Conservation (phyloP, 2,113 vertebrate genomes). For the Urocolius indicus region DNA sequence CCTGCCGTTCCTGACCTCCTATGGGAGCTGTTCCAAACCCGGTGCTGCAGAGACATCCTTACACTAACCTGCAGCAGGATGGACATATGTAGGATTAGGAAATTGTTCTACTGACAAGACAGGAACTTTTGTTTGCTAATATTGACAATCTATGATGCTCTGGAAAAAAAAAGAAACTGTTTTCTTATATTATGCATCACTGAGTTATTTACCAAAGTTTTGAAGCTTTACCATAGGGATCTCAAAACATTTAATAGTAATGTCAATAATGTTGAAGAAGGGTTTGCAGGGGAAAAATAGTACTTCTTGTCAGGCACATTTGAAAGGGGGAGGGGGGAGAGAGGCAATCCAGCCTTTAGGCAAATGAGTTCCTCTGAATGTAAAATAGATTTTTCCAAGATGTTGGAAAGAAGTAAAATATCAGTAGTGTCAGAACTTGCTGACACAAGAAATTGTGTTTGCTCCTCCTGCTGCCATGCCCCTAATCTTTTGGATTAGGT, state of each 20-base stretch:
- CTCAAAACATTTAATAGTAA: background rate
- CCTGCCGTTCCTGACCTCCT: background rate
- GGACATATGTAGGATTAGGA: background rate
- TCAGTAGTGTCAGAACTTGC: background rate
- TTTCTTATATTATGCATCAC: background rate
- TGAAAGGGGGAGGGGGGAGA: background rate
- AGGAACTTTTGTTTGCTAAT: background rate
- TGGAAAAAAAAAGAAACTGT: background rate
- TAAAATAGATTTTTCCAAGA: background rate
- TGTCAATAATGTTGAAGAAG: background rate
- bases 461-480: background rate
- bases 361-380: background rate
- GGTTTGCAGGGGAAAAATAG: background rate
- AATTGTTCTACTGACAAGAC: background rate
- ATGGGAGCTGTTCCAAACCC: slow-evolving; percentile 41
- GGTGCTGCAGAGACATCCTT: background rate
- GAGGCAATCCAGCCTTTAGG: background rate
- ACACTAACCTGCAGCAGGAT: background rate
- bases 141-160: accelerated
- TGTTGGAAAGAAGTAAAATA: background rate
- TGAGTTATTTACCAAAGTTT: background rate
- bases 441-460: background rate
- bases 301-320: background rate
- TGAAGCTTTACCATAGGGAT: background rate
- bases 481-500: background rate